Conservation (phyloP, 2,113 vertebrate species). For the Scomber scombrus region DNA sequence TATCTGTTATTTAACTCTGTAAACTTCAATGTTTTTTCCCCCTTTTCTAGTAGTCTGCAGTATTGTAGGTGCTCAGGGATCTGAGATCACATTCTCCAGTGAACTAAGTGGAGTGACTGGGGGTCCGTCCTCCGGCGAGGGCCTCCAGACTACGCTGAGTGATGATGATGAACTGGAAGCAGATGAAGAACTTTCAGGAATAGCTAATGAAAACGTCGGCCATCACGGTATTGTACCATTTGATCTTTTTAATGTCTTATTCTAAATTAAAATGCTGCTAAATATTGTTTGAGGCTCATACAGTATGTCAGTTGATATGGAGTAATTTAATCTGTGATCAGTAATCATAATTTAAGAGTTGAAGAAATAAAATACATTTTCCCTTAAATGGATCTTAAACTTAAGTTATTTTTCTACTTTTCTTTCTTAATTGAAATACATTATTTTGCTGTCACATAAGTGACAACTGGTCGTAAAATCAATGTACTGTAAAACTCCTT, state of each 20-base stretch:
- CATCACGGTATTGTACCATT: constrained; percentile 25
- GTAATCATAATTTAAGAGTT: too few species aligned
- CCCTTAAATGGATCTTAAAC: too few species aligned
- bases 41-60: constrained; percentile 64
- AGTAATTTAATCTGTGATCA: neutral
- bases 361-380: neutral
- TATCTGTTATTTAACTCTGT: neutral
- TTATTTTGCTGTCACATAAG: too few species aligned
- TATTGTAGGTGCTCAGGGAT: constrained; percentile 51
- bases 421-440: too few species aligned
- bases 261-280: neutral
- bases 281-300: neutral
- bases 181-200: constrained; percentile 69
- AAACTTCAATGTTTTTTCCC: neutral
- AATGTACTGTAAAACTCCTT: too few species aligned
- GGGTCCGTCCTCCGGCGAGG: constrained; percentile 76
- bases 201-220: constrained; percentile 31
- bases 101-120: constrained; percentile 60
- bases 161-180: constrained; percentile 72
- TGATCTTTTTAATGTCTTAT: too few species aligned
- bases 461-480: too few species aligned
- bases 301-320: too few species aligned
- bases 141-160: constrained; percentile 51
- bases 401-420: too few species aligned
- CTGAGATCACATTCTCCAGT: constrained; percentile 57